These are phyloP conservation scores for Pachyuromys duprasi DNA, from an alignment of 2,797 vertebrate genomes.

Conservation along the genomic window DNA sequence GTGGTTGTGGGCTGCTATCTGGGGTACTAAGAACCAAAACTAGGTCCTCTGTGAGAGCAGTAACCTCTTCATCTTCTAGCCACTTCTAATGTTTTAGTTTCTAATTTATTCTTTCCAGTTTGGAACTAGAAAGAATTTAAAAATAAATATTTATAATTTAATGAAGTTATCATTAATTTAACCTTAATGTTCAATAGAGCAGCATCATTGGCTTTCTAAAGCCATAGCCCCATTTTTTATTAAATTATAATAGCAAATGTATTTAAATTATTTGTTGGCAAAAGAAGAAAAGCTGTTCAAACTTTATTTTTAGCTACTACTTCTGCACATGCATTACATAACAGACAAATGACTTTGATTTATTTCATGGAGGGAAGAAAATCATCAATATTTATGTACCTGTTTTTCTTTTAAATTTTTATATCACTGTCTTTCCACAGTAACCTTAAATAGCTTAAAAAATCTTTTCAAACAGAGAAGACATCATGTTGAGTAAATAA, in stretches of 20 bases:
- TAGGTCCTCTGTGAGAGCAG: background rate
- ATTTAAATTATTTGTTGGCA: background rate
- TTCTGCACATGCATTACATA: background rate
- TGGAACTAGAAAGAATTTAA: background rate
- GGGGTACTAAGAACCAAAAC: background rate
- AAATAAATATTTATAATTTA: constrained; percentile 37
- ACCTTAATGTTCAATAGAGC: constrained; percentile 12
- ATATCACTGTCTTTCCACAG: background rate
- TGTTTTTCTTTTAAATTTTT: constrained; percentile 17
- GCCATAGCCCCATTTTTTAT: background rate
- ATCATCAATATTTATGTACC: background rate
- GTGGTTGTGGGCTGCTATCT: background rate
- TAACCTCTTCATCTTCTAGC: background rate
- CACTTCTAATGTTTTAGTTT: background rate
- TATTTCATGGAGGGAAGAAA: constrained; percentile 8
- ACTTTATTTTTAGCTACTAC: background rate
- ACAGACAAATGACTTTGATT: constrained; percentile 28
- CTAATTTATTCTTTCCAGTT: background rate
- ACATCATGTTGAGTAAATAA: constrained; percentile 3
- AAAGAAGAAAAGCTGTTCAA: background rate
- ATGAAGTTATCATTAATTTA: constrained; percentile 17
- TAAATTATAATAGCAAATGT: background rate
- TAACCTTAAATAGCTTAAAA: constrained; percentile 9
- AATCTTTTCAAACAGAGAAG: constrained; percentile 10
- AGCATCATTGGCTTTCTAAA: background rate